Evolutionary conservation across 1,140 invertebrate species (phyloP), one percentile per base, ranked within the genome.

Genomic region (Aphaenogaster floridana): DNA sequence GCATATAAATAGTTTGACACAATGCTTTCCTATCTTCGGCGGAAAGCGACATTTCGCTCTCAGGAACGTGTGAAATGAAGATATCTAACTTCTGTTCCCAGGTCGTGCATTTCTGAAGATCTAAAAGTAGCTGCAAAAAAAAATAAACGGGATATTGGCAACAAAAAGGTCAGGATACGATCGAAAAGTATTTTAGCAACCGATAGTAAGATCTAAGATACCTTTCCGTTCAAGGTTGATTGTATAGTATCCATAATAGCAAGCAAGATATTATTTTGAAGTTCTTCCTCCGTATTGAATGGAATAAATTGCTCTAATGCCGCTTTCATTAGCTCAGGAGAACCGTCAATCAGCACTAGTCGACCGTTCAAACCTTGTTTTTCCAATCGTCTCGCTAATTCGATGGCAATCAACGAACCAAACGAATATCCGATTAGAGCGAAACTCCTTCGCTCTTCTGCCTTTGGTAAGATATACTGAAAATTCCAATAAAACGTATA

Each of bases 1-100:
- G 94, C 28, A 96, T 95, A 86, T 96, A 97, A 78, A 96, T 93
- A 2, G 95, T 94, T 1, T 90, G 91, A 6, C 96, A 94, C 4
- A 97, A 91, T 0, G 84, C 84, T 3, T 89, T 93, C 11, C 96
- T 94, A 79, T 96, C 96, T 42, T 97, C 94, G 1, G 5, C 2
- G 0, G 88, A 59, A 28, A 92, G 74, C 3, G 61, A 11, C 11
- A 86, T 48, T 3, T 61, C 9, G 36, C 88, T 68, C 5, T 88
- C 52, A 9, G 93, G 89, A 63, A 91, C 4, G 21, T 59, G 48
- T 0, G 57, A 21, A 0, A 93, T 4, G 7, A 96, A 90, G 3
- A 21, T 48, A 0, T 95, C 83, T 8, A 96, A 34, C 84, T 95
- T 96, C 48, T 95, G 88, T 0, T 95, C 81, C 95, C 95, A 96